Evolutionary conservation across 2,797 vertebrate species (phyloP).

Genomic region (Corythornis leucogaster): DNA sequence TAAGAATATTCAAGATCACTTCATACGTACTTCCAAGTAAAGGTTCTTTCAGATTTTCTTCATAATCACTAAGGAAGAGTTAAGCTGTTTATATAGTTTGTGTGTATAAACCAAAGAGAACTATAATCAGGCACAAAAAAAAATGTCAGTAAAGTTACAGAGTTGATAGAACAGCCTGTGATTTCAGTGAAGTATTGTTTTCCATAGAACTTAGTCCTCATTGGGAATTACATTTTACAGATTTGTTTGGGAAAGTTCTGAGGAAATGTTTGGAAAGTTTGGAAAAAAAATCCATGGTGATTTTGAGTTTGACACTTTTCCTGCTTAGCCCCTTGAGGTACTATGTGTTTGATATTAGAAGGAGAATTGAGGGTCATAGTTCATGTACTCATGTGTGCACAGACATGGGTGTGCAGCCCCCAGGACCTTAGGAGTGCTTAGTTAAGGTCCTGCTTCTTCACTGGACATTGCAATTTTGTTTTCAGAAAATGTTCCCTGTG

Average conservation of each 20-base stretch:
- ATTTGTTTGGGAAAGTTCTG: background rate
- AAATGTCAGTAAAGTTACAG: background rate
- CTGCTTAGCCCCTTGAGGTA: background rate
- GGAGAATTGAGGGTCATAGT: background rate
- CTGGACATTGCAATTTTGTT: background rate
- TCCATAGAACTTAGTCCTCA: background rate
- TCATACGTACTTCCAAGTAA: background rate
- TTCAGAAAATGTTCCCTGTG: background rate
- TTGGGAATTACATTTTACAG: background rate
- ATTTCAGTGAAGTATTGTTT: background rate
- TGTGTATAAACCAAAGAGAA: background rate
- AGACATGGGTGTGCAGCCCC: rapidly evolving
- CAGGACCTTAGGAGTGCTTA: background rate
- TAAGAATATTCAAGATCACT: background rate
- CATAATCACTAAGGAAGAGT: background rate
- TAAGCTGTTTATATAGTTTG: background rate
- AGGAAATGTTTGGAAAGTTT: background rate
- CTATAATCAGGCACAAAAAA: background rate
- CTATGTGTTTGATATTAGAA: background rate
- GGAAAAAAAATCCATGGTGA: background rate
- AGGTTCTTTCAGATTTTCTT: background rate
- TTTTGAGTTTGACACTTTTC: background rate
- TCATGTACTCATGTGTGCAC: rapidly evolving
- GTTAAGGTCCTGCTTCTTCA: background rate
- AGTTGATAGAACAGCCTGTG: background rate